Evolutionary conservation across 2,113 vertebrate genomes (phyloP), one percentile per base, ranked within the genome.

Genomic region (Proterorhinus semilunaris): DNA sequence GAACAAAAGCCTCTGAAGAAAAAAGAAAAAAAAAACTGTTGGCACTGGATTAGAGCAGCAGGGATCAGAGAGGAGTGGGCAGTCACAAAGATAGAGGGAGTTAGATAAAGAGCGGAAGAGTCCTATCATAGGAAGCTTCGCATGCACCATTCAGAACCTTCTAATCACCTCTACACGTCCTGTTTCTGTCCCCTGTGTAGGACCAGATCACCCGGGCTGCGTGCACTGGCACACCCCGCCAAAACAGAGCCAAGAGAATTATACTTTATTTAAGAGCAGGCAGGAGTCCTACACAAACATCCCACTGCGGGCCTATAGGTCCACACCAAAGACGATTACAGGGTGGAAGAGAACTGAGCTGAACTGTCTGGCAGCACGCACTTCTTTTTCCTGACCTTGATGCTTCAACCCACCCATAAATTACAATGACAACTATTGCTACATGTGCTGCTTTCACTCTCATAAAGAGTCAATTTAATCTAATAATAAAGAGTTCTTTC

Each of bases 281-380:
- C 78, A 63, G 68, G 45, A 64, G 49, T 79, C 81, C 89, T 81
- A 87, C 81, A 83, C 78, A 85, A 88, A 87, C 84, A 85, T 74
- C 70, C 55, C 79, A 64, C 79, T 63, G 71, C 83, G 61, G 73
- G 65, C 66, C 44, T 49, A 17, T 17, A 83, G 62, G 83, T 83
- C 72, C 86, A 85, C 86, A 84, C 87, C 81, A 87, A 82, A 86
- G 83, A 50, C 72, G 81, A 89, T 89, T 88, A 86, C 9, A 91
- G 84, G 82, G 86, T 83, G 83, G 85, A 87, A 49, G 57, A 71
- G 50, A 68, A 62, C 36, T 8, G 16, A 1, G 48, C 75, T 70
- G 51, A 48, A 48, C 66, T 63, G 84, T 75, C 80, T 54, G 36
- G 74, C 10, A 9, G 68, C 70, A 78, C 59, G 80, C 72, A 72